Conservation (phyloP, 92 coral and sea anemone species). For the Epizoanthus illoricatus region DNA sequence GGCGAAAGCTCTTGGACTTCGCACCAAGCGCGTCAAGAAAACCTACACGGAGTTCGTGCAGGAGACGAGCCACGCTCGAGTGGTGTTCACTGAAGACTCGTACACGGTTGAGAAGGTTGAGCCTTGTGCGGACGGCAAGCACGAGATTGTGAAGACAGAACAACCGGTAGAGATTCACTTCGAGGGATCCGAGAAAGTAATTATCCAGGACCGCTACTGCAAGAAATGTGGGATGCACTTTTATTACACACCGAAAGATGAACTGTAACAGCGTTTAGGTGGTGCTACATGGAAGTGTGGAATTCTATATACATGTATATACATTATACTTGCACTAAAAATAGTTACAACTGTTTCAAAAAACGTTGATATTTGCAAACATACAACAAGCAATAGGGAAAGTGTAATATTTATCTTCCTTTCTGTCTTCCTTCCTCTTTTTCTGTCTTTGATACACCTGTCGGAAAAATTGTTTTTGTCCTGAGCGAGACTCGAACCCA, state of each 20-base stretch:
- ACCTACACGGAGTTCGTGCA: slow-evolving; percentile 55
- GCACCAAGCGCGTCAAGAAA: slow-evolving; percentile 55
- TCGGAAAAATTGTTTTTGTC: no score
- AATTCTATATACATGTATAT: not conserved
- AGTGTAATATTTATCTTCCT: no score
- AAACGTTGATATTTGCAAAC: no score
- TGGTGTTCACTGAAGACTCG: slow-evolving; percentile 61
- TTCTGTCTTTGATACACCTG: no score
- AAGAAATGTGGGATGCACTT: slow-evolving; percentile 76
- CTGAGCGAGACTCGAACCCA: no score
- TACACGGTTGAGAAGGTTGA: slow-evolving; percentile 62
- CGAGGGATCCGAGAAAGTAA: slow-evolving; percentile 48
- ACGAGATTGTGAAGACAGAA: slow-evolving; percentile 62
- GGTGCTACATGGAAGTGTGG: no score
- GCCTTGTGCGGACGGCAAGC: slow-evolving; percentile 66
- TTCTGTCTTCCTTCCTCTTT: no score
- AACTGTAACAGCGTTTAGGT: slow-evolving; percentile 29
- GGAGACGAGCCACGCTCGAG: slow-evolving; percentile 58
- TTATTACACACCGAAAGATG: slow-evolving; percentile 44
- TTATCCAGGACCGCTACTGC: slow-evolving; percentile 66
- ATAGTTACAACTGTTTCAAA: no score
- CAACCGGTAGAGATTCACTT: slow-evolving; percentile 65
- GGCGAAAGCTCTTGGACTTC: slow-evolving; percentile 41
- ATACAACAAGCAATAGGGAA: no score
- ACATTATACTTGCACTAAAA: not conserved